Evolutionary conservation across 2,797 vertebrate species (phyloP), one percentile per base, ranked within the genome.

Genomic region (Rhinella marina): DNA sequence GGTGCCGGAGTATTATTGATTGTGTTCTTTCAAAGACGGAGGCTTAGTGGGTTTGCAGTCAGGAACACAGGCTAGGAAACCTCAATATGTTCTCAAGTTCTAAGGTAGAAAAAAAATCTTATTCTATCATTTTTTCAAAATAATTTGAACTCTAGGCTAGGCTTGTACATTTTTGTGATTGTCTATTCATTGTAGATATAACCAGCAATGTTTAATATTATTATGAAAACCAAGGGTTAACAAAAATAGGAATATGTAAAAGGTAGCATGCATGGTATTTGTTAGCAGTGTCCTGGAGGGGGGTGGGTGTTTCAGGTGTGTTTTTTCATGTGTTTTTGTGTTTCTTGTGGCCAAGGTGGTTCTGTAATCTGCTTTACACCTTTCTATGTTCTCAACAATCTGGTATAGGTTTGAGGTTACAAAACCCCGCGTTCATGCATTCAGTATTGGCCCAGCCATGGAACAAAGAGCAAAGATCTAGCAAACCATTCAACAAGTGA

Each of bases 1-100:
- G 27, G 1, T 72, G 86, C 83, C 89, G 80, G 82, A 82, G 87
- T 81, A 81, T 72, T 87, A 87, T 81, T 87, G 86, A 87, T 87
- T 73, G 62, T 72, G 25, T 81, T 86, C 62, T 57, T 59, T 25
- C 84, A 50, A 78, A 77, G 84, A 78, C 73, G 73, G 61, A 86
- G 75, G 77, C 77, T 86, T 86, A 86, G 78, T 72, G 56, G 54
- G 64, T 87, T 41, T 87, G 66, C 54, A 81, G 66, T 73, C 59
- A 79, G 66, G 68, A 81, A 81, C 59, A 87, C 21, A 75, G 64
- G n/a, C 79, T 21, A n/a, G 78, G 32, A 87, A 81, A 86, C 78
- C 78, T 73, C 86, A 75, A 32, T 62, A 29, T 72, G 57, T 61
- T 62, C 73, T 81, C 85, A 81, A 72, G 64, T 86, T 87, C 79